A percentile compares a stretch with the other conserved stretches of the same genome.
phyloP scores from a whole-genome alignment of 2,888 invertebrate species.

The Apamea epomidion region DNA sequence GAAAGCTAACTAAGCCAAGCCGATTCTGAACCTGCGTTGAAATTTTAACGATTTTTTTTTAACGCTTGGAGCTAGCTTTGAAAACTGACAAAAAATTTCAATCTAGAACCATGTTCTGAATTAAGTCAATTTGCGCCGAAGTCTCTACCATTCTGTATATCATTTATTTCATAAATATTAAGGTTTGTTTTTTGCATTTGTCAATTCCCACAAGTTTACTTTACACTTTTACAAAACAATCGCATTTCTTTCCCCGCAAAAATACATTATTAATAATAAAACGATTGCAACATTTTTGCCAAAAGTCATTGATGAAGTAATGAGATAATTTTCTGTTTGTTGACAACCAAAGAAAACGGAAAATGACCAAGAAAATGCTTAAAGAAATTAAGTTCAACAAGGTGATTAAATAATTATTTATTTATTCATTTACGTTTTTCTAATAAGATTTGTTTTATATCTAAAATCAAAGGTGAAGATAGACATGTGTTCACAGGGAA shows the following conservation, averaged over 20 bases:
- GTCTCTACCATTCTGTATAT: neutral
- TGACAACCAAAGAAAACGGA: neutral
- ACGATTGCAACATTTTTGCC: conserved; percentile 2
- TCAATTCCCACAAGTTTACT: neutral
- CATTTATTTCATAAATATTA: neutral
- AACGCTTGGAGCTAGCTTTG: too few species aligned
- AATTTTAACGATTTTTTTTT: too few species aligned
- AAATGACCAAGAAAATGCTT: conserved; percentile 16
- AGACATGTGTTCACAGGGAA: neutral
- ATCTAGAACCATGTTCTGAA: too few species aligned
- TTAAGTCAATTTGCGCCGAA: too few species aligned
- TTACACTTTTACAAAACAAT: neutral
- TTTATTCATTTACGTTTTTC: neutral
- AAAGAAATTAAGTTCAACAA: conserved; percentile 27
- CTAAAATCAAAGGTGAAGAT: neutral
- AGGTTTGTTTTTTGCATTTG: neutral
- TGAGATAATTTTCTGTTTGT: neutral
- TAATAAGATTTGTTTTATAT: neutral
- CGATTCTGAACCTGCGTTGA: too few species aligned
- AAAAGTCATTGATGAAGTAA: conserved; percentile 7
- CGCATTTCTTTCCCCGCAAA: neutral
- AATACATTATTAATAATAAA: neutral
- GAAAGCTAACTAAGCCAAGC: too few species aligned
- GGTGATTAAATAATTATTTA: conserved; percentile 27
- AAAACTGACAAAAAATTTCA: too few species aligned